Evolutionary conservation across 1,140 invertebrate genomes (phyloP).

Genomic region (Megathymus violae): DNA sequence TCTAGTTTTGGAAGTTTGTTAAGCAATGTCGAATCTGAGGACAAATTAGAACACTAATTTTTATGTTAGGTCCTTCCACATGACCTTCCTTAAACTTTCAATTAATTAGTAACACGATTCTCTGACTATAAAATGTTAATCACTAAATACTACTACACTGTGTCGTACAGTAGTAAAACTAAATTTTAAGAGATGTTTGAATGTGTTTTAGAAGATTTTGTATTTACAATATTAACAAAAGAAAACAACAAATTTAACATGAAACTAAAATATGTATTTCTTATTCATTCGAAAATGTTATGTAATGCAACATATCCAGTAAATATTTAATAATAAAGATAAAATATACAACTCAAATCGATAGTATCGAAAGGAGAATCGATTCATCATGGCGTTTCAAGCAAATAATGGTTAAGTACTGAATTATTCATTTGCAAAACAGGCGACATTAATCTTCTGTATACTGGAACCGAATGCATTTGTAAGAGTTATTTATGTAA

Average conservation of each 20-base stretch:
- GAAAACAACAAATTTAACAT: too few species aligned
- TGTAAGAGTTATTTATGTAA: conserved; percentile 29
- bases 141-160: too few species aligned
- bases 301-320: too few species aligned
- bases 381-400: conserved; percentile 3
- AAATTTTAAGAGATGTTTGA: too few species aligned
- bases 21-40: background rate
- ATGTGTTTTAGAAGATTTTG: too few species aligned
- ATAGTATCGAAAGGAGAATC: conserved; percentile 2
- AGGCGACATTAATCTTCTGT: conserved; percentile 26
- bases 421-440: conserved; percentile 14
- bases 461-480: conserved; percentile 27
- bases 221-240: too few species aligned
- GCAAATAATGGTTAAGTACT: conserved; percentile 1
- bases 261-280: too few species aligned
- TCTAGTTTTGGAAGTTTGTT: background rate
- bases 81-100: background rate
- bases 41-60: background rate
- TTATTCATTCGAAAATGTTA: too few species aligned
- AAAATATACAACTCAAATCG: background rate
- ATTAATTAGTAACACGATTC: background rate
- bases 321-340: background rate
- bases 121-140: too few species aligned
- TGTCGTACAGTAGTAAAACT: too few species aligned
- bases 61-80: background rate